phyloP scores from a whole-genome alignment of 1,140 invertebrate genomes.

The Drosophila sp. region DNA sequence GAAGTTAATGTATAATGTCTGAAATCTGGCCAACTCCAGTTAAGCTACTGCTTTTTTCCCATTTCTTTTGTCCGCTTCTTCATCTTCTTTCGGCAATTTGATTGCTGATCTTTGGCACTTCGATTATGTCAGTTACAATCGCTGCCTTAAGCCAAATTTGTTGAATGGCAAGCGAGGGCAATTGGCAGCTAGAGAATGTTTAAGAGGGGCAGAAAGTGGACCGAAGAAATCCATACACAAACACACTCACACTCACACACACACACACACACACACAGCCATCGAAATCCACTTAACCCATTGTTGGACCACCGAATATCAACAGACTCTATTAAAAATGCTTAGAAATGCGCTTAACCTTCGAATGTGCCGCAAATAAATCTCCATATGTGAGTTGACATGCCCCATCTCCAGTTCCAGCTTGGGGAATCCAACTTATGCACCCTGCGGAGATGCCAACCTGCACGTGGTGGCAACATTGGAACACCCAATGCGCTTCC shows the following conservation, averaged over 20 bases:
- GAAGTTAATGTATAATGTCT: conserved; percentile 2
- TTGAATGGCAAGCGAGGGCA: conserved; percentile 52
- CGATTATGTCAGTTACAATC: conserved; percentile 59
- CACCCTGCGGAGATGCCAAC: conserved; percentile 1
- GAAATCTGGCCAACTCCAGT: conserved; percentile 10
- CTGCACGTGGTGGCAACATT: background rate
- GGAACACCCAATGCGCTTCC: background rate
- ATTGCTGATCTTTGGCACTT: conserved; percentile 45
- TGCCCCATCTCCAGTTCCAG: background rate
- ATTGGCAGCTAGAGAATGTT: conserved; percentile 26
- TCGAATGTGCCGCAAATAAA: conserved; percentile 63
- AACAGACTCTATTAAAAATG: conserved; percentile 77
- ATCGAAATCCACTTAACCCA: conserved; percentile 60
- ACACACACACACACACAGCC: conserved; percentile 5
- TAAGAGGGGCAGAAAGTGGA: conserved; percentile 1
- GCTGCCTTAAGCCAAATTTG: conserved; percentile 58
- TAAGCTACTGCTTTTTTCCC: conserved; percentile 1
- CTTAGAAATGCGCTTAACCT: conserved; percentile 75
- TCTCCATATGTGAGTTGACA: conserved; percentile 78
- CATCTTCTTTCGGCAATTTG: conserved; percentile 7
- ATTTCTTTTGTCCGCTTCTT: background rate
- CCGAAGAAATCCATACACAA: background rate
- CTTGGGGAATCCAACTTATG: background rate
- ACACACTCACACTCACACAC: background rate
- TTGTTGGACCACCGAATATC: conserved; percentile 20